Percentiles rank a stretch among this genome's conserved stretches.
Conservation (phyloP, 2,888 invertebrate genomes). For the Clunio marinus region DNA sequence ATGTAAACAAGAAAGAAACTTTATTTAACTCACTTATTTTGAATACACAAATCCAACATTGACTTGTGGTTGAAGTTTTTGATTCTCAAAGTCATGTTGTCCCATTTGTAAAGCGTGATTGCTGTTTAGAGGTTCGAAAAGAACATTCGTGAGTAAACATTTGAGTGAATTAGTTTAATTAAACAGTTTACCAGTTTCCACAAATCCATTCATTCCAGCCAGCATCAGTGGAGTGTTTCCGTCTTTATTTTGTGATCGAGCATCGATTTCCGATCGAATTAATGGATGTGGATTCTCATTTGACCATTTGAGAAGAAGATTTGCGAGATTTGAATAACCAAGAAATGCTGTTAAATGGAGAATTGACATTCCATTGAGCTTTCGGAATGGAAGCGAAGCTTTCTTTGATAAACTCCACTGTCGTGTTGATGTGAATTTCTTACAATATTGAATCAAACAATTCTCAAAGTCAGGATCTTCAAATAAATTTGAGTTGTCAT, state of each 20-base stretch:
- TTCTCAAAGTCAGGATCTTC: conserved; percentile 77
- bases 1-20: neutral
- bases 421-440: conserved; percentile 62
- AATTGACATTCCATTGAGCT: conserved; percentile 65
- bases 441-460: conserved; percentile 78
- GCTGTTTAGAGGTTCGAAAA: neutral
- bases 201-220: conserved; percentile 8
- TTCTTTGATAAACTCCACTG: conserved; percentile 60
- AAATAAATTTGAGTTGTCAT: conserved; percentile 56
- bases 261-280: conserved; percentile 87
- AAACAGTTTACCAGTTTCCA: conserved; percentile 53
- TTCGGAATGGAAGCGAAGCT: conserved; percentile 45
- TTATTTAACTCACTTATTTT: neutral
- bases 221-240: conserved; percentile 77
- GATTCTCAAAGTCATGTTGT: neutral
- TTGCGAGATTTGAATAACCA: conserved; percentile 81
- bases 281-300: conserved; percentile 82
- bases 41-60: neutral
- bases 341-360: conserved; percentile 87
- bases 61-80: neutral
- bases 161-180: neutral
- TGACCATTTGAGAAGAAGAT: conserved; percentile 80
- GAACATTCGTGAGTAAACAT: conserved; percentile 45
- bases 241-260: conserved; percentile 81
- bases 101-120: neutral